Evolutionary conservation across 1,140 invertebrate genomes (phyloP), one percentile per base, ranked within the genome.

Genomic region (Onthophagus taurus): DNA sequence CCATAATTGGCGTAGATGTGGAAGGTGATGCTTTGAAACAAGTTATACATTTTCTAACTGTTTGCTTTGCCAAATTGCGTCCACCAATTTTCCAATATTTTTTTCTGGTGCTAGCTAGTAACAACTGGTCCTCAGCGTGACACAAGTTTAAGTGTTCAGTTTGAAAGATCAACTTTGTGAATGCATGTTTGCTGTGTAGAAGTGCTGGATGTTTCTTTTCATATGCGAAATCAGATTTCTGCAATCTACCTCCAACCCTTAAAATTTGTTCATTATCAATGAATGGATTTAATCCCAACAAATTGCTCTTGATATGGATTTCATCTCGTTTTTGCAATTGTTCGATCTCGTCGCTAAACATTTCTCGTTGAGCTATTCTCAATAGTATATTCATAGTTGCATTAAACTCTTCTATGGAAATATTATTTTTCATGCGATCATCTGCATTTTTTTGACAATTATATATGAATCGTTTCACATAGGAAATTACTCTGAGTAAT

Each of bases 101-200:
- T 20, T 8, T 14, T 33, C 52, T 18, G 7, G 51, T 21, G 16
- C 39, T 39, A 12, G 26, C 23, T 13, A 52, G 16, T 0, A 53
- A 9, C 8, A 49, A 29, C 24, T 29, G 7, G 7, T 29, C 7
- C 24, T 8, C n/a, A 8, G 7, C 24, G n/a, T 29, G 7, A 29
- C 7, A n/a, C 24, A 8, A 8, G 16, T 42, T 57, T 9, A 55
- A 47, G 23, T 48, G 31, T 26, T 23, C 29, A 1, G 26, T 2
- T 13, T 59, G 60, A 29, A 29, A 29, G 7, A 4, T 45, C 31
- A 31, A 45, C 11, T 39, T 39, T n/a, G n/a, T 54, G 42, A 13
- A 57, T 4, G 2, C 34, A 51, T 54, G 46, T 16, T 30, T 31
- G 5, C 16, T n/a, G 11, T 11, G 14, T 8, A 41, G 14, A 41